Conservation (phyloP, 1,140 invertebrate species). For the Choristoneura fumiferana region DNA sequence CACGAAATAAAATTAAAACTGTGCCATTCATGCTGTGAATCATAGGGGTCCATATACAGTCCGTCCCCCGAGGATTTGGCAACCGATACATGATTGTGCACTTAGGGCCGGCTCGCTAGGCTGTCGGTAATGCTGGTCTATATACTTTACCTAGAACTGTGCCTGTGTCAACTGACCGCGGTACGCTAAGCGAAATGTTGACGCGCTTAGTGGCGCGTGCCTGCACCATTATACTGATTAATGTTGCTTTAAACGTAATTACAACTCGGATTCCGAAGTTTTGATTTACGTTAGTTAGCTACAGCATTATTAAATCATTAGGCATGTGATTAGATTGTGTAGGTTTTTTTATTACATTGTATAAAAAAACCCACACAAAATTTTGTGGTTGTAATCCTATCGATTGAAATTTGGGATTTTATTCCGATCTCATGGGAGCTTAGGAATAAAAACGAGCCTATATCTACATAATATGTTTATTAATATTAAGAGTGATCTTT, state of each 20-base stretch:
- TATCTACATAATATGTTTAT: too few relatives aligned
- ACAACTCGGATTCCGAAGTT: not conserved
- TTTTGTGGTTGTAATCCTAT: not conserved
- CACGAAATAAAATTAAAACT: constrained; percentile 60
- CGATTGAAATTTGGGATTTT: not conserved
- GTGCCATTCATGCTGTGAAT: constrained; percentile 47
- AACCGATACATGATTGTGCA: constrained; percentile 71
- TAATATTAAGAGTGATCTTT: too few relatives aligned
- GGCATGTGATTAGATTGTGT: too few relatives aligned
- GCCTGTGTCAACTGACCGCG: constrained; percentile 20
- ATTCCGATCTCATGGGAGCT: too few relatives aligned
- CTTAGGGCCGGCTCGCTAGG: constrained; percentile 38
- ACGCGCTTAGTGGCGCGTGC: not conserved
- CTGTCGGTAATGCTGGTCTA: constrained; percentile 15
- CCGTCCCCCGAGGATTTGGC: constrained; percentile 63
- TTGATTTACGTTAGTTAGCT: not conserved
- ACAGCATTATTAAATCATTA: too few relatives aligned
- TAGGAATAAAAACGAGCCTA: too few relatives aligned
- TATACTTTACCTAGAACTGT: constrained; percentile 17
- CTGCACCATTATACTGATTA: not conserved
- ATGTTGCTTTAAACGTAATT: not conserved
- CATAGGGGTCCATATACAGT: constrained; percentile 46
- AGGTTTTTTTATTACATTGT: too few relatives aligned
- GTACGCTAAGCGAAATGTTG: constrained; percentile 1
- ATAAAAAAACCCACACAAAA: too few relatives aligned